Evolutionary conservation across 2,113 vertebrate genomes (phyloP).

Genomic region (Apaloderma vittatum): DNA sequence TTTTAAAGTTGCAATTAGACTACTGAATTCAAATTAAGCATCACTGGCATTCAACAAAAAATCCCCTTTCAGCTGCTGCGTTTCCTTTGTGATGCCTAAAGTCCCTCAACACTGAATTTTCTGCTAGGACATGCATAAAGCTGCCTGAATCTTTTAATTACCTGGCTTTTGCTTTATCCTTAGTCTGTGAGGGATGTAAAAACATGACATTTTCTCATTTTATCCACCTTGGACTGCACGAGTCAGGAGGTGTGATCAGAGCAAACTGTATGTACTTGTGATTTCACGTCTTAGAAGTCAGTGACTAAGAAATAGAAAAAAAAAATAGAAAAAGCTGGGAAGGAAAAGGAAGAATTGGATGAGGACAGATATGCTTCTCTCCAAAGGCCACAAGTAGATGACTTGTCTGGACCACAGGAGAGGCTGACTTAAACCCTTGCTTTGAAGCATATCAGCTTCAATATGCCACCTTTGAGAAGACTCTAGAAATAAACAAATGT

Average conservation of each 20-base stretch:
- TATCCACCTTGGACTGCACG: background rate
- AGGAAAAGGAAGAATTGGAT: background rate
- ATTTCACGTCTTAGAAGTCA: conserved; percentile 17
- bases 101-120: conserved; percentile 4
- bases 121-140: background rate
- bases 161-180: background rate
- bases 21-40: conserved; percentile 4
- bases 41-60: background rate
- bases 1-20: background rate
- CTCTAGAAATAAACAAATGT: background rate
- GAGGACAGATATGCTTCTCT: background rate
- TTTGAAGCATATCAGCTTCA: background rate
- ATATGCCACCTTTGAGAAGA: background rate
- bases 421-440: background rate
- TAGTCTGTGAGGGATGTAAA: background rate
- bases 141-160: conserved; percentile 47
- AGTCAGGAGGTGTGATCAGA: background rate
- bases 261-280: background rate
- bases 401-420: background rate
- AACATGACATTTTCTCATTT: conserved; percentile 16
- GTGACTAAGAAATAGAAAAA: background rate
- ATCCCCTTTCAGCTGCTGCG: background rate
- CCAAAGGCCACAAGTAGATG: background rate
- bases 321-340: background rate
- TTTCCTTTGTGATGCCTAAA: background rate